Evolutionary conservation across 1,140 invertebrate genomes (phyloP), one percentile per base, ranked within the genome.

Genomic region (Centruroides vittatus): DNA sequence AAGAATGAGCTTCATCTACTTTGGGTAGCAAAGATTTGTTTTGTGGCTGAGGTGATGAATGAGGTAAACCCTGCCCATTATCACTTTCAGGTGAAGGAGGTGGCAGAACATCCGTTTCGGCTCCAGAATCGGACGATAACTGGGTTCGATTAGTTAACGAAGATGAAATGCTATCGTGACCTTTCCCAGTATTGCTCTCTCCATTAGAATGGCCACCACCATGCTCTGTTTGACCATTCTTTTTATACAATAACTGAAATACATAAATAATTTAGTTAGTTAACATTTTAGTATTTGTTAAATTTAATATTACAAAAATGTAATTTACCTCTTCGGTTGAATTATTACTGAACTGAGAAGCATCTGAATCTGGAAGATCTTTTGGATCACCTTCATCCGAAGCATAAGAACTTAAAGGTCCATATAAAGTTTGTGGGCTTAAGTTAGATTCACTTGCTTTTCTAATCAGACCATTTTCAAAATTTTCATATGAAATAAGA

Each of bases 401-500:
- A 11, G 56, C 55, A 34, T 52, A 63, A 11, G 58, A 52, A 36
- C 55, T 60, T 3, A 63, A 48, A n/a, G 58, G 35, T 12, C 60
- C 62, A 46, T 63, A 63, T 6, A 49, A 34, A 5, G 41, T 47
- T 10, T 63, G 58, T 49, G 41, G 55, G 5, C 58, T 54, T n/a
- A 60, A 53, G 12, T 54, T 54, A 10, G 62, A 60, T n/a, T 63
- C 62, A 8, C 48, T 55, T 8, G 41, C 47, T 10, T 46, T 60
- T 23, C 57, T 55, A 8, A 41, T 41, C 8, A 63, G 47, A 0
- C 62, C 62, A 48, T 49, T 60, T 46, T 63, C 60, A 49, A 63
- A 59, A 11, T 63, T 63, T 34, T 63, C 61, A 50, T 59, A 63
- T 9, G 62, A 60, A 50, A 23, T 63, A 2, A 63, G 47, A 48